Percentiles rank a stretch among this genome's conserved stretches.
Conservation (phyloP, 2,797 vertebrate species). For the Diceros bicornis region DNA sequence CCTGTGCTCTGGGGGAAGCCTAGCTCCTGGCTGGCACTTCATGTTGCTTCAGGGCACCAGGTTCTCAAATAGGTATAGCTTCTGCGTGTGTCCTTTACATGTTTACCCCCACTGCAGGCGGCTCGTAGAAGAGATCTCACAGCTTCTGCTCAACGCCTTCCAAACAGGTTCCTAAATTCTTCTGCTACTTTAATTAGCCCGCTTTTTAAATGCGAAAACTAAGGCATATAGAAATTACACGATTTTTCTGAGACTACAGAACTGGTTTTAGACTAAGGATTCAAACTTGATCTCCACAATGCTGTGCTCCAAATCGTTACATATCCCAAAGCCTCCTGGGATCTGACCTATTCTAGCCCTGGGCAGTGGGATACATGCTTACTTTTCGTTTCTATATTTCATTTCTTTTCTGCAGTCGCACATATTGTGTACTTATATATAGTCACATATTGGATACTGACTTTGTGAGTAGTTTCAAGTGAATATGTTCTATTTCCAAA, state of each 20-base stretch:
- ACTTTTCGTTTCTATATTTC: neutral
- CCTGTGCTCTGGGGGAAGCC: neutral
- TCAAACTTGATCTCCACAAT: neutral
- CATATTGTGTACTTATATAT: too few relatives aligned
- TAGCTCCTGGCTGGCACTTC: neutral
- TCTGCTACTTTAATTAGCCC: neutral
- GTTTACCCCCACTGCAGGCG: neutral
- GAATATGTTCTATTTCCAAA: neutral
- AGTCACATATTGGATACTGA: neutral
- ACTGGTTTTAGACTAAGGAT: neutral
- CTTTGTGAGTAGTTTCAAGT: neutral
- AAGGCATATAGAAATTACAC: neutral
- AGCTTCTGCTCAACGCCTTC: accelerated
- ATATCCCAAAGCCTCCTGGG: accelerated
- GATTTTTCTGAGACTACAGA: neutral
- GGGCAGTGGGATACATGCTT: neutral
- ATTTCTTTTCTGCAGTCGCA: neutral
- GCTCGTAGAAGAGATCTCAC: accelerated
- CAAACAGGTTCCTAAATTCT: neutral
- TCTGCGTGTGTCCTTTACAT: accelerated
- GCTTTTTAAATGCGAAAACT: neutral
- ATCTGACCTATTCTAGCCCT: neutral
- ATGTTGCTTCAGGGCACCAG: neutral
- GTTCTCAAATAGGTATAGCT: neutral
- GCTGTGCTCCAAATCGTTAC: neutral